These are phyloP conservation scores for Beroe forskalii DNA, from an alignment of 37 sponge, comb jelly and placozoan species.

Conservation along the genomic window DNA sequence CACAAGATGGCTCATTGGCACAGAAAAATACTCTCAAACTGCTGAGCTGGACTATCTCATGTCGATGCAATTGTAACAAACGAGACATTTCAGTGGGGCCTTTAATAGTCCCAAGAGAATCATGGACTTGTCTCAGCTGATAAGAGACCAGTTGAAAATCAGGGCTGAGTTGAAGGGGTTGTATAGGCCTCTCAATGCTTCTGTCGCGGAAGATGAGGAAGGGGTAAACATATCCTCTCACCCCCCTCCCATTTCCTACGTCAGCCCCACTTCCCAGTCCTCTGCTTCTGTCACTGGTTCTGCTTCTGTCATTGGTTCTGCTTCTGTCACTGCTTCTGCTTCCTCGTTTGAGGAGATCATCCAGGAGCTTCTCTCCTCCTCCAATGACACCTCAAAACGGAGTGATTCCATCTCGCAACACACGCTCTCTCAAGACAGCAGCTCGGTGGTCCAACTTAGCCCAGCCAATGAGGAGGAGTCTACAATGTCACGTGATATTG, in stretches of 20 bases:
- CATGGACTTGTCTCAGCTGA: conserved; percentile 42
- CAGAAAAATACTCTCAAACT: too few species aligned
- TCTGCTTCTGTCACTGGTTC: neutral
- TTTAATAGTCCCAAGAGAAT: too few species aligned
- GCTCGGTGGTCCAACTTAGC: neutral
- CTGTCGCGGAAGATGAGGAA: neutral
- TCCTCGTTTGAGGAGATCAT: conserved; percentile 49
- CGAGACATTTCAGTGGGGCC: too few species aligned
- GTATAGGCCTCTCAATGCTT: neutral
- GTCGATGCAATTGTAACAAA: too few species aligned
- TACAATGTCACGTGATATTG: neutral
- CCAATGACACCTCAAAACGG: neutral
- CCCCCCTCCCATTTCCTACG: conserved; percentile 42
- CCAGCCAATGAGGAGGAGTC: neutral
- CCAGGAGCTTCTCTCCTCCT: conserved; percentile 26
- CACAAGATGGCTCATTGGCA: too few species aligned
- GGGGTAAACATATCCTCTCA: neutral
- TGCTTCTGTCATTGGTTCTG: too few species aligned
- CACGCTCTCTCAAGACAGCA: neutral
- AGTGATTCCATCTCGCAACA: conserved; percentile 63
- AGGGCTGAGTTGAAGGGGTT: neutral
- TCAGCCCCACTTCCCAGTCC: neutral
- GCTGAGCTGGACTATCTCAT: too few species aligned
- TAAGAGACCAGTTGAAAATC: conserved; percentile 36
- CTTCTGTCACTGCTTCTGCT: neutral